These are phyloP conservation scores for Polypterus bichir DNA, from an alignment of 2,113 vertebrate species.

Conservation along the genomic window DNA sequence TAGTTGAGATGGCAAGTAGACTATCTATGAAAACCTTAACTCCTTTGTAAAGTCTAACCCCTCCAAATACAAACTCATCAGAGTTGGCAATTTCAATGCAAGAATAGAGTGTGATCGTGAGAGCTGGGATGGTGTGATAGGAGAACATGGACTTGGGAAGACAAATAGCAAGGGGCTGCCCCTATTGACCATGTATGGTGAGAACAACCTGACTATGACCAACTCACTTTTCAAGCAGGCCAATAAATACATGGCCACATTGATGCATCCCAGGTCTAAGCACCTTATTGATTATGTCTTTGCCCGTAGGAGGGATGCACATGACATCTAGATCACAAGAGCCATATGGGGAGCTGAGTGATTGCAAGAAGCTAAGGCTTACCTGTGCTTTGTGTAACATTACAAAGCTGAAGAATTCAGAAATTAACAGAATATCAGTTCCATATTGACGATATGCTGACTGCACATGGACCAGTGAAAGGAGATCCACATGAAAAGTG, in stretches of 20 bases:
- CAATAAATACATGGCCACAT: not conserved
- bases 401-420: not conserved
- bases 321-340: not conserved
- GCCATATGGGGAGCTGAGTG: conserved; percentile 1
- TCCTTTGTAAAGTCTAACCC: not conserved
- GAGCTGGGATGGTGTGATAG: not conserved
- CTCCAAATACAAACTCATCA: conserved; percentile 2
- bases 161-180: not conserved
- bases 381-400: not conserved
- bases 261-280: not conserved
- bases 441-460: not conserved
- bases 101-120: not conserved
- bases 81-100: not conserved
- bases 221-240: not conserved
- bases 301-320: not conserved
- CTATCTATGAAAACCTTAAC: not conserved
- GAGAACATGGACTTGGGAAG: not conserved
- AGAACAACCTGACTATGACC: not conserved
- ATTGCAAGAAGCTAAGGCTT: not conserved
- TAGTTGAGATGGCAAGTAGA: not conserved
- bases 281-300: not conserved
- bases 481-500: not conserved
- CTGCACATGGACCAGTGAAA: not conserved
- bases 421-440: conserved; percentile 1
- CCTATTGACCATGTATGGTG: not conserved